These are phyloP conservation scores for Clupea harengus DNA, from an alignment of 2,113 vertebrate genomes.

Conservation along the genomic window DNA sequence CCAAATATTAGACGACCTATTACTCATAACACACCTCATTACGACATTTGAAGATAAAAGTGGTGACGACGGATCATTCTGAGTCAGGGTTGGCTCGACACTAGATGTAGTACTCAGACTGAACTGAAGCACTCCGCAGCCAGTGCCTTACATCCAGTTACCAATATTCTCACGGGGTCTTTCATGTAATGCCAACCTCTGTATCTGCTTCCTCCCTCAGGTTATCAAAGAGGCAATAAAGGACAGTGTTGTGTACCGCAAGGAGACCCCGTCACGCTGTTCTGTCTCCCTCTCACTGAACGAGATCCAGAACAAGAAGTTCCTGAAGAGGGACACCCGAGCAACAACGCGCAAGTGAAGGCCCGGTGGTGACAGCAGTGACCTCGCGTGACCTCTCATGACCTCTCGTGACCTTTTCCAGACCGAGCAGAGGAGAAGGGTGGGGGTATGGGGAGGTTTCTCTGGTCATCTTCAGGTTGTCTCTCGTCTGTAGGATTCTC, in stretches of 20 bases:
- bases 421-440: not conserved
- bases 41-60: not conserved
- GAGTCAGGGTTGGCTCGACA: not conserved
- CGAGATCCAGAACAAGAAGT: conserved; percentile 80
- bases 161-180: not conserved
- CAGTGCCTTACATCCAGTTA: not conserved
- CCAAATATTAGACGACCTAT: not conserved
- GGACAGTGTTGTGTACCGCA: conserved; percentile 83
- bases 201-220: conserved; percentile 58
- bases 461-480: not conserved
- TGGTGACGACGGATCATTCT: not conserved
- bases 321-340: conserved; percentile 73
- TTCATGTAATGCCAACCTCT: not conserved
- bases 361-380: conserved; percentile 5
- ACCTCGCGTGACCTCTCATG: conserved; percentile 29
- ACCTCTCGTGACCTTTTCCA: conserved; percentile 34
- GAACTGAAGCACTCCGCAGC: not conserved
- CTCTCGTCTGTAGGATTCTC: not conserved
- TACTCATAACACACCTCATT: not conserved
- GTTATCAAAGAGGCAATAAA: conserved; percentile 87
- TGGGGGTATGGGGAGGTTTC: not conserved
- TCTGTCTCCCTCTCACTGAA: conserved; percentile 82
- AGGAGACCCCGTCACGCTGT: conserved; percentile 78
- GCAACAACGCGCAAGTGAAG: conserved; percentile 61
- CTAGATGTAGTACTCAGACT: not conserved